Conservation (phyloP, 2,888 invertebrate species). For the Merodon equestris region DNA sequence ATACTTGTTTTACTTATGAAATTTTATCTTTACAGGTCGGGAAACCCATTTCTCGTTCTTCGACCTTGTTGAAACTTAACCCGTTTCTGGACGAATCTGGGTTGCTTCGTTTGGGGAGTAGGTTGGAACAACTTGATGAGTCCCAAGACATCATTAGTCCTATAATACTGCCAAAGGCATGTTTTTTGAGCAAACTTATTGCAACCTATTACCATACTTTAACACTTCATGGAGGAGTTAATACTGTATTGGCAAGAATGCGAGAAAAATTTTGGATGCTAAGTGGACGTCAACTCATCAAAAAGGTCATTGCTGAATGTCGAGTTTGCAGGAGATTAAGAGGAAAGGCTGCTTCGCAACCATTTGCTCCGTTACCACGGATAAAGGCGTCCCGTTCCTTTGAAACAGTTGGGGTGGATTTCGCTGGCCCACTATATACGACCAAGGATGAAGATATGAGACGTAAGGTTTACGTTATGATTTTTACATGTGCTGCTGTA, state of each 20-base stretch:
- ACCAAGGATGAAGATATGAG: neutral
- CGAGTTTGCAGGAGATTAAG: slow-evolving; percentile 12
- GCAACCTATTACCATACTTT: too few relatives aligned
- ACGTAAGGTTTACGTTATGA: slow-evolving; percentile 24
- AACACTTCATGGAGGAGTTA: slow-evolving; percentile 26
- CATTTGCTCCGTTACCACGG: slow-evolving; percentile 6
- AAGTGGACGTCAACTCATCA: slow-evolving; percentile 16
- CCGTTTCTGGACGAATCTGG: slow-evolving; percentile 20
- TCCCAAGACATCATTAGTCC: too few relatives aligned
- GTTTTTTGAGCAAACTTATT: too few relatives aligned
- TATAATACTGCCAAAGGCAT: slow-evolving; percentile 16
- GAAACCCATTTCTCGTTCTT: too few relatives aligned
- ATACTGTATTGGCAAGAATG: slow-evolving; percentile 1
- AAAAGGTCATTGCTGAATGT: slow-evolving; percentile 11
- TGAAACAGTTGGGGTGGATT: neutral
- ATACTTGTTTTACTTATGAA: slow-evolving; percentile 6
- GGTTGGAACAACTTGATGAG: slow-evolving; percentile 7
- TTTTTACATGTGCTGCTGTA: slow-evolving; percentile 37
- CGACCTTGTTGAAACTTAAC: too few relatives aligned
- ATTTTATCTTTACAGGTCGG: neutral
- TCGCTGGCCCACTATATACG: slow-evolving; percentile 1
- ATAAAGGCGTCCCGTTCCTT: too few relatives aligned
- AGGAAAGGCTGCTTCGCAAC: slow-evolving; percentile 11
- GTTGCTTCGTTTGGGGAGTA: slow-evolving; percentile 9
- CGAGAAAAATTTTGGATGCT: slow-evolving; percentile 28